Conservation (phyloP, 2,888 invertebrate genomes). For the Tribolium freemani region DNA sequence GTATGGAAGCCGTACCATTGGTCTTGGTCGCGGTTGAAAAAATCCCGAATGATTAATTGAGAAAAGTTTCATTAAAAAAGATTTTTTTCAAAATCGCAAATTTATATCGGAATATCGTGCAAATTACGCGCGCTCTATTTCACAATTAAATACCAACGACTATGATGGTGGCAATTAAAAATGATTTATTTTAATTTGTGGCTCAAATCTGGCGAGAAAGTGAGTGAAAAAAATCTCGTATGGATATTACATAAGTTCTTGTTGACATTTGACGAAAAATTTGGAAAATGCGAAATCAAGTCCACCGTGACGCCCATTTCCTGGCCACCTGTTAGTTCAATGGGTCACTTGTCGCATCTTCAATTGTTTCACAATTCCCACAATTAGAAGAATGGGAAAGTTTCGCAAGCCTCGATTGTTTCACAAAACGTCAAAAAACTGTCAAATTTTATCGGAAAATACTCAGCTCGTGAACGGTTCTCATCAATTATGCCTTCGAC, state of each 20-base stretch:
- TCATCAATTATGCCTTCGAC: conserved; percentile 1
- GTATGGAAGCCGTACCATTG: conserved; percentile 1
- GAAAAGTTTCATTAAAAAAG: neutral
- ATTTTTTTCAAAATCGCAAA: neutral
- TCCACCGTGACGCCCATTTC: conserved; percentile 12
- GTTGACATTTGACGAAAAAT: conserved; percentile 14
- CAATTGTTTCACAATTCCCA: neutral
- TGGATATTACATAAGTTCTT: neutral
- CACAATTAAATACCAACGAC: conserved; percentile 39
- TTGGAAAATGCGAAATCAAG: neutral
- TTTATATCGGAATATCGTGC: conserved; percentile 37
- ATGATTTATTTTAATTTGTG: conserved; percentile 25
- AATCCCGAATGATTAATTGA: conserved; percentile 21
- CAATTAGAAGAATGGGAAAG: neutral
- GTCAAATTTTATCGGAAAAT: neutral
- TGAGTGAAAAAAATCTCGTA: neutral
- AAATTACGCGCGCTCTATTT: conserved; percentile 29
- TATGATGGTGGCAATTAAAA: conserved; percentile 32
- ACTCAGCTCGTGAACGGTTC: neutral
- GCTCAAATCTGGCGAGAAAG: conserved; percentile 7
- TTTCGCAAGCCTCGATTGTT: neutral
- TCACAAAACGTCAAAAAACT: neutral
- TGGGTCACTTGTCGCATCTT: conserved; percentile 20
- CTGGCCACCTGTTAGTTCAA: conserved; percentile 21
- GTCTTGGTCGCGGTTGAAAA: neutral